Conservation (phyloP, 2,888 invertebrate species). For the Conus canariensis region DNA sequence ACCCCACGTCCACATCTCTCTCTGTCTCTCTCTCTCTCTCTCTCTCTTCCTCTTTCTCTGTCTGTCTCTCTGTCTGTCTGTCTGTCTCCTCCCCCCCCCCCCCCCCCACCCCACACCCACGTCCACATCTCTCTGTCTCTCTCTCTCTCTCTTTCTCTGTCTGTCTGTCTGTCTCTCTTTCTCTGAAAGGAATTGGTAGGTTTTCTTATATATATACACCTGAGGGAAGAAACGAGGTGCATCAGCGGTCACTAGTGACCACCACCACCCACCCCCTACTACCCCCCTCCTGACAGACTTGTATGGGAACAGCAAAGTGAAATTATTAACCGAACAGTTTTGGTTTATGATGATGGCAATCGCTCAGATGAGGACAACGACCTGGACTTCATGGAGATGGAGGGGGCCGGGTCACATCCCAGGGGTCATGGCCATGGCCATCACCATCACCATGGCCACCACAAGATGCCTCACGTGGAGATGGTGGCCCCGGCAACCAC, state of each 20-base stretch:
- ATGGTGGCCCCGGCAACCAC: constrained; percentile 96
- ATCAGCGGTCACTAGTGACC: no score
- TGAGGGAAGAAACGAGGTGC: no score
- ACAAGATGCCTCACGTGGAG: constrained; percentile 95
- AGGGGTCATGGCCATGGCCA: constrained; percentile 42
- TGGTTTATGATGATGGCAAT: constrained; percentile 72
- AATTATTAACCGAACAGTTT: constrained; percentile 73
- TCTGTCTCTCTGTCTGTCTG: neutral
- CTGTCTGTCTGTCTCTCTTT: no score
- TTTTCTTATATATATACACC: no score
- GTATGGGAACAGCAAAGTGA: constrained; percentile 35
- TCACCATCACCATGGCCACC: constrained; percentile 54
- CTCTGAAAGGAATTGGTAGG: no score
- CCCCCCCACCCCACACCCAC: neutral
- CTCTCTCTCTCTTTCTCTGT: no score
- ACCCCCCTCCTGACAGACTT: neutral
- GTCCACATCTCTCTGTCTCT: neutral
- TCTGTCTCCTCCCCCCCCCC: neutral
- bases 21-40: no score
- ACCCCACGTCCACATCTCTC: neutral
- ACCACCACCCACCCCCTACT: no score
- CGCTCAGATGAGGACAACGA: constrained; percentile 86
- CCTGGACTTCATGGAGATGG: constrained; percentile 73
- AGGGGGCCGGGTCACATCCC: constrained; percentile 50
- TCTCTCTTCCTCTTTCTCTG: no score